phyloP scores from a whole-genome alignment of 2,888 invertebrate genomes.

The Heliconius ethilla region DNA sequence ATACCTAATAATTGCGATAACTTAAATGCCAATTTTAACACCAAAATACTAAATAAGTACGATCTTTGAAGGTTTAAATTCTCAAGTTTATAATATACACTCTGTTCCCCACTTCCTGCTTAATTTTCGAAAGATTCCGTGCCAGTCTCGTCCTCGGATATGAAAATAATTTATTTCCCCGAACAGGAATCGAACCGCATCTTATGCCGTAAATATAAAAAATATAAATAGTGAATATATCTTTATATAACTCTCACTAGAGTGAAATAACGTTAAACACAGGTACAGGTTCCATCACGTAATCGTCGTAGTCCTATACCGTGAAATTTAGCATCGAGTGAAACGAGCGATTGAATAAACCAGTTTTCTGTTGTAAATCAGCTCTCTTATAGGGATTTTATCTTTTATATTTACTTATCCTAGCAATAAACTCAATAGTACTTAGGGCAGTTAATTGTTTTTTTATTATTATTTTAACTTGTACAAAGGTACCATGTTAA shows the following conservation, averaged over 20 bases:
- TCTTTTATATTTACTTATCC: neutral
- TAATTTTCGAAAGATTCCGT: too few relatives aligned
- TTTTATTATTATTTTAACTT: too few relatives aligned
- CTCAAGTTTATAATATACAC: too few relatives aligned
- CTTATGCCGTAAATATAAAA: neutral
- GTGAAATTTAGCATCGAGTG: slow-evolving; percentile 33
- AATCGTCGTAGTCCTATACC: slow-evolving; percentile 28
- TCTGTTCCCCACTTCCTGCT: too few relatives aligned
- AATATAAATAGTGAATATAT: slow-evolving; percentile 11
- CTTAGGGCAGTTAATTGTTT: neutral
- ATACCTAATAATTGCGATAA: too few relatives aligned
- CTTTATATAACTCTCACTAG: slow-evolving; percentile 28
- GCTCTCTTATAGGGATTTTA: neutral
- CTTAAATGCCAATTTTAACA: too few relatives aligned
- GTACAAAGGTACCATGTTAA: too few relatives aligned
- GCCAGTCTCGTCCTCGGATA: too few relatives aligned
- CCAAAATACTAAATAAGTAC: too few relatives aligned
- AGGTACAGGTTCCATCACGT: slow-evolving; percentile 26
- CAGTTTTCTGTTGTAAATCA: neutral
- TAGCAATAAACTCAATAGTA: neutral
- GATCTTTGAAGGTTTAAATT: too few relatives aligned
- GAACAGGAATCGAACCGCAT: neutral
- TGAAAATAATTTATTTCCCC: too few relatives aligned
- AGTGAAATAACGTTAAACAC: slow-evolving; percentile 29
- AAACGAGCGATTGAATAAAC: slow-evolving; percentile 28